These are phyloP conservation scores for Merluccius polli DNA, from an alignment of 2,797 vertebrate genomes.

Conservation along the genomic window DNA sequence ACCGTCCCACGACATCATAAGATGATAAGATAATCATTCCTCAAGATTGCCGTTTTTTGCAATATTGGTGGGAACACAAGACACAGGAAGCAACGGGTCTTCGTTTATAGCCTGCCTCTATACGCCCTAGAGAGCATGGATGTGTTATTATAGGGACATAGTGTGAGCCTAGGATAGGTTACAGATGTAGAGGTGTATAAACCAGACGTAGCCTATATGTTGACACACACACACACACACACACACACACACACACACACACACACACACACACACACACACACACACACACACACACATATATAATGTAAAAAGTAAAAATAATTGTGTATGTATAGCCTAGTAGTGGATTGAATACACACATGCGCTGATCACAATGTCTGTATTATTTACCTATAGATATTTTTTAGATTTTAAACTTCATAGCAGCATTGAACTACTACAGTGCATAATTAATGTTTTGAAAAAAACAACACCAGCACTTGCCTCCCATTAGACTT, in stretches of 20 bases:
- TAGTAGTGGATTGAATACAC: neutral
- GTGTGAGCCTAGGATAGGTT: neutral
- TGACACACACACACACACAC: neutral
- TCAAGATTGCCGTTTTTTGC: neutral
- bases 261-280: slow-evolving; percentile 1
- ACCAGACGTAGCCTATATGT: neutral
- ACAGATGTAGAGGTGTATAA: neutral
- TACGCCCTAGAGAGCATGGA: neutral
- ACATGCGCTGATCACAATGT: neutral
- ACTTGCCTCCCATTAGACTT: neutral
- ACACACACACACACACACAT: neutral
- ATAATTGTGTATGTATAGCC: too few relatives aligned
- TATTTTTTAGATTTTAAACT: neutral
- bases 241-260: neutral
- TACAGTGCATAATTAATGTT: neutral
- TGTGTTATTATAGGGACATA: neutral
- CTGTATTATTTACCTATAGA: neutral
- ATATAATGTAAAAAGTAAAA: too few relatives aligned
- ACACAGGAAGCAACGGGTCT: neutral
- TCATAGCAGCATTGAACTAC: neutral
- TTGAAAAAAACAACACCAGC: neutral
- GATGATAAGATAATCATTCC: neutral
- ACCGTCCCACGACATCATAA: neutral
- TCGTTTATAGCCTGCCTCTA: neutral
- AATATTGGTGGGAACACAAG: neutral